Evolutionary conservation across 2,113 vertebrate genomes (phyloP).

Genomic region (Gavialis gangeticus): DNA sequence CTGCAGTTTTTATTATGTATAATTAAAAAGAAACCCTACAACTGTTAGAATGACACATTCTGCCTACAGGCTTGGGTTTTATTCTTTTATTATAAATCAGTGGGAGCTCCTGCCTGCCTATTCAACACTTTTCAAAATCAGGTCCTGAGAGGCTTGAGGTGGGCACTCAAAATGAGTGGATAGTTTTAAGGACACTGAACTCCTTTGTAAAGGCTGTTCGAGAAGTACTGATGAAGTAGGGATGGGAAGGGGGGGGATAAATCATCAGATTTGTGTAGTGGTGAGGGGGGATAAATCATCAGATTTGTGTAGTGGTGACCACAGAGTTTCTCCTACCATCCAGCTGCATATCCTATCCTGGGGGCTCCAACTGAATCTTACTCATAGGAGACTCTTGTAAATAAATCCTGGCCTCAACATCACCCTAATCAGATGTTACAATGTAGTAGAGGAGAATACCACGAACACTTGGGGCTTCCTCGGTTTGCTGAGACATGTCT

Average conservation of each 20-base stretch:
- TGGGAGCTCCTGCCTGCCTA: background rate
- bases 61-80: background rate
- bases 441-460: no score
- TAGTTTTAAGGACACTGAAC: background rate
- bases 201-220: background rate
- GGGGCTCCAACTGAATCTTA: no score
- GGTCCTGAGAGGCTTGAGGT: background rate
- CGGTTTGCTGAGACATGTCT: no score
- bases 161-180: background rate
- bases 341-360: no score
- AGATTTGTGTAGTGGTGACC: no score
- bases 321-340: no score
- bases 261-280: no score
- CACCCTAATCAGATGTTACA: no score
- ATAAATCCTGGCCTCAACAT: no score
- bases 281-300: no score
- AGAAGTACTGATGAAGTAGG: background rate
- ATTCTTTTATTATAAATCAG: conserved; percentile 7
- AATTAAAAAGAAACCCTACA: conserved; percentile 46
- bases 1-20: conserved; percentile 37
- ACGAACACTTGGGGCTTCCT: no score
- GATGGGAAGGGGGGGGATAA: background rate
- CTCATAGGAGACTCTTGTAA: no score
- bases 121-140: background rate
- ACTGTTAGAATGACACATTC: conserved; percentile 28